phyloP scores from a whole-genome alignment of 1,140 invertebrate species.

The Rhagoletis zephyria region DNA sequence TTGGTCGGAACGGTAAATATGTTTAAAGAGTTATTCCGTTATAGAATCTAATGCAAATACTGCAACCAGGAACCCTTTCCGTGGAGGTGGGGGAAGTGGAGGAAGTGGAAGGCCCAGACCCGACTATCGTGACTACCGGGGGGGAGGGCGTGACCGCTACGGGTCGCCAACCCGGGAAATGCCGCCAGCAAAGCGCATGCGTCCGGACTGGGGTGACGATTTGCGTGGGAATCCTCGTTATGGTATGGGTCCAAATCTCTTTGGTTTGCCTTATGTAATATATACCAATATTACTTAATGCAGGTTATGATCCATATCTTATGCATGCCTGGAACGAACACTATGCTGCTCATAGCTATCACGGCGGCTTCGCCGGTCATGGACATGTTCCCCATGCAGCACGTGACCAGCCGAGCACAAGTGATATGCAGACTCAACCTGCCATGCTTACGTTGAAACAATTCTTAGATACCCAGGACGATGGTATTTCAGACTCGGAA shows the following conservation, averaged over 20 bases:
- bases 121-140: conserved; percentile 83
- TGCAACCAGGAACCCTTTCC: conserved; percentile 67
- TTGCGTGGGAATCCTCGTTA: conserved; percentile 72
- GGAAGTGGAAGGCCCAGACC: conserved; percentile 74
- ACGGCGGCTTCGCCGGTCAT: conserved; percentile 70
- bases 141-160: conserved; percentile 77
- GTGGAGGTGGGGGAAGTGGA: conserved; percentile 62
- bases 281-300: not conserved
- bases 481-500: conserved; percentile 96
- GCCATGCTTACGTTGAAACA: conserved; percentile 98
- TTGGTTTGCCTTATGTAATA: not conserved
- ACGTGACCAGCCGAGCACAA: conserved; percentile 59
- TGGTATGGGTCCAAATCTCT: conserved; percentile 65
- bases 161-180: conserved; percentile 83
- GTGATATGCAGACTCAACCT: conserved; percentile 80
- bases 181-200: conserved; percentile 86
- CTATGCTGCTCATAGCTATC: conserved; percentile 72
- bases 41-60: too few relatives aligned
- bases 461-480: conserved; percentile 95
- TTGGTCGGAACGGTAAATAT: conserved; percentile 79
- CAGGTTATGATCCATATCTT: conserved; percentile 70
- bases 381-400: conserved; percentile 62
- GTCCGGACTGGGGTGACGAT: conserved; percentile 81
- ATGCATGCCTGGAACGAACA: conserved; percentile 72
- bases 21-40: conserved; percentile 23